Percentiles rank a stretch among this genome's conserved stretches.
phyloP scores from a whole-genome alignment of 2,797 vertebrate species.

The Urosaurus nigricauda region DNA sequence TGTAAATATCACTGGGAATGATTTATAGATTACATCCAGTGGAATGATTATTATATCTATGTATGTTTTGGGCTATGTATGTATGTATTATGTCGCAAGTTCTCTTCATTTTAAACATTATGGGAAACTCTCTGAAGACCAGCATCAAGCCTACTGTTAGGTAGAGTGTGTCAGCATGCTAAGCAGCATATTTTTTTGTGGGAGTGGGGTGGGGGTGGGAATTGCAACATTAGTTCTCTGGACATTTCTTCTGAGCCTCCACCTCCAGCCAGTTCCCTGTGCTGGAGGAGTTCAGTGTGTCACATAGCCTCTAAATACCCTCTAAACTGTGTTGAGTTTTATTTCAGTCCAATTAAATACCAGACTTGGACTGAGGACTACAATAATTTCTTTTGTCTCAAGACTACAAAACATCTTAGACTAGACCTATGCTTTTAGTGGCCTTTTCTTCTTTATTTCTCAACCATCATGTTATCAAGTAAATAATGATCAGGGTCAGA shows the following conservation, averaged over 20 bases:
- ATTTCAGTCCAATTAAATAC: too few relatives aligned
- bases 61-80: neutral
- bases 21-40: slow-evolving; percentile 4
- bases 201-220: too few relatives aligned
- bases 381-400: too few relatives aligned
- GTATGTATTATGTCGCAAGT: neutral
- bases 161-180: too few relatives aligned
- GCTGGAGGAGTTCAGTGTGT: neutral
- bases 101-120: neutral
- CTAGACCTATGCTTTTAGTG: neutral
- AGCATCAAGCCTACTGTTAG: too few relatives aligned
- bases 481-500: neutral
- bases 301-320: neutral
- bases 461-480: neutral
- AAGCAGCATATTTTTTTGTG: too few relatives aligned
- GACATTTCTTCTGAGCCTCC: neutral
- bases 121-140: neutral
- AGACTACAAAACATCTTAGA: too few relatives aligned
- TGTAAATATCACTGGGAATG: neutral
- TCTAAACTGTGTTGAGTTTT: too few relatives aligned
- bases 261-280: neutral
- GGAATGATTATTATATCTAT: neutral
- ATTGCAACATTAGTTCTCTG: too few relatives aligned
- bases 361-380: neutral
- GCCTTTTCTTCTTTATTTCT: neutral